These are phyloP conservation scores for Sternarchorhynchus goeldii DNA, from an alignment of 2,797 vertebrate species.

Conservation along the genomic window DNA sequence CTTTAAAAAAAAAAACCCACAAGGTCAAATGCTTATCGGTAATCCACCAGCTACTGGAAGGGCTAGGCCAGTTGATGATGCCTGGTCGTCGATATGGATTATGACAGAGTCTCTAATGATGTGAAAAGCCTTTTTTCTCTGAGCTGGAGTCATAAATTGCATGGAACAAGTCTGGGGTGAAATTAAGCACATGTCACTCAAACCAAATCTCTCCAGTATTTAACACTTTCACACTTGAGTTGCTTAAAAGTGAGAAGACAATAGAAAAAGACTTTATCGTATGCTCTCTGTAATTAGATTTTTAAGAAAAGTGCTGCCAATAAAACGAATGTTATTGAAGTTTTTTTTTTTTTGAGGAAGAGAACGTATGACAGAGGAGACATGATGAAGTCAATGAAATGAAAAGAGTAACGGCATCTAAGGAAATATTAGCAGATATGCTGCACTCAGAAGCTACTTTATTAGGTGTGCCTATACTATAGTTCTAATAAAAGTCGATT, in stretches of 20 bases:
- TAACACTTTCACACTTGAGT: constrained; percentile 54
- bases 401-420: neutral
- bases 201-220: constrained; percentile 48
- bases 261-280: constrained; percentile 33
- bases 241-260: constrained; percentile 40
- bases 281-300: constrained; percentile 42
- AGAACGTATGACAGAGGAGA: neutral
- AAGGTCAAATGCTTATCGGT: constrained; percentile 36
- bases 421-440: neutral
- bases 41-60: neutral
- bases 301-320: constrained; percentile 38
- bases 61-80: neutral
- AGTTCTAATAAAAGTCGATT: too few species aligned
- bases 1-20: constrained; percentile 5
- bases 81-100: constrained; percentile 36
- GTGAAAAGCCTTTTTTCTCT: neutral
- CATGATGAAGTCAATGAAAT: neutral
- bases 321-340: constrained; percentile 21
- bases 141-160: constrained; percentile 18
- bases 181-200: constrained; percentile 56
- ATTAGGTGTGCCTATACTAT: too few species aligned
- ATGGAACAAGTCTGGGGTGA: constrained; percentile 18
- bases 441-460: too few species aligned
- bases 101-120: constrained; percentile 31
- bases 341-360: neutral